These are phyloP conservation scores for Endotricha flammealis DNA, from an alignment of 2,888 invertebrate species.

Conservation along the genomic window DNA sequence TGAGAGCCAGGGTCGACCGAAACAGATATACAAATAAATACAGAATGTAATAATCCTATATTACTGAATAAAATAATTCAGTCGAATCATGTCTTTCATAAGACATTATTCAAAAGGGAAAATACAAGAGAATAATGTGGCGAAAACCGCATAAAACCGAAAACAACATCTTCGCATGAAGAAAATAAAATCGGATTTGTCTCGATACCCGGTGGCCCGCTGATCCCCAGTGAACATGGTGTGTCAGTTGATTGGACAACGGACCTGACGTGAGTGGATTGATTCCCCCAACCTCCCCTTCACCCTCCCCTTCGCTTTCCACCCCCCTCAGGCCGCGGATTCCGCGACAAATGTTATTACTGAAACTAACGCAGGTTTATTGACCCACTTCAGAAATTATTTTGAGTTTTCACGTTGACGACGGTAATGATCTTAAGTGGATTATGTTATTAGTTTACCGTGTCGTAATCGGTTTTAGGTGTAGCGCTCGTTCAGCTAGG, in stretches of 20 bases:
- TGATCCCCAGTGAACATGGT: conserved; percentile 66
- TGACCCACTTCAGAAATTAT: conserved; percentile 40
- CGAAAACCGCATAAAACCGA: not conserved
- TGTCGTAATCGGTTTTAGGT: too few relatives aligned
- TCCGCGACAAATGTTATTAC: conserved; percentile 64
- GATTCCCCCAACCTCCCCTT: conserved; percentile 46
- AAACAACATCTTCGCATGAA: not conserved
- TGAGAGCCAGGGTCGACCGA: too few relatives aligned
- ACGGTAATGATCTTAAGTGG: conserved; percentile 1
- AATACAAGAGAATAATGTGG: not conserved
- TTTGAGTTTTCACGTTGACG: conserved; percentile 2
- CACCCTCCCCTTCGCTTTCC: conserved; percentile 13
- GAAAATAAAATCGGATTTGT: conserved; percentile 17
- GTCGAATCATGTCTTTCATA: too few relatives aligned
- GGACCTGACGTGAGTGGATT: conserved; percentile 69
- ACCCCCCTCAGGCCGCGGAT: conserved; percentile 29
- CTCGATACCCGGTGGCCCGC: conserved; percentile 21
- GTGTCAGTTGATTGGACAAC: conserved; percentile 74
- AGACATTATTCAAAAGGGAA: too few relatives aligned
- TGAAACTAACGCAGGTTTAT: conserved; percentile 56
- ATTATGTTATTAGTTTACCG: not conserved
- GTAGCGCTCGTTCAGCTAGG: too few relatives aligned
- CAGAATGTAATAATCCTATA: too few relatives aligned
- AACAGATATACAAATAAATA: too few relatives aligned
- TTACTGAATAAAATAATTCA: too few relatives aligned